Conservation (phyloP, 2,797 vertebrate species). For the Argyrosomus regius region DNA sequence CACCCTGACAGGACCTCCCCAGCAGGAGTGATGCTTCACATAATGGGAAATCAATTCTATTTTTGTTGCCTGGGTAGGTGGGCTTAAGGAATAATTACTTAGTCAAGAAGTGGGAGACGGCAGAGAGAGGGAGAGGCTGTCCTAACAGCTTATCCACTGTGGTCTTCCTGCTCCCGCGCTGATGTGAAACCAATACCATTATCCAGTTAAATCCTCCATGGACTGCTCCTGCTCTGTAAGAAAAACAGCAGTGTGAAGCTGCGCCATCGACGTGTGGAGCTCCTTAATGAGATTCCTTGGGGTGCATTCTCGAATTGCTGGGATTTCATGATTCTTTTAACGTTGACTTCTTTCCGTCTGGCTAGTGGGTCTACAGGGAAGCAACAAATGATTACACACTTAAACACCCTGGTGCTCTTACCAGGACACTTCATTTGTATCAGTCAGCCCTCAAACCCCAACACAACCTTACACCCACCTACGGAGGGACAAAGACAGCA, state of each 20-base stretch:
- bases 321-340: conserved; percentile 78
- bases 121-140: conserved; percentile 54
- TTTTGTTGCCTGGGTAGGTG: conserved; percentile 79
- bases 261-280: conserved; percentile 73
- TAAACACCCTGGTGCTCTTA: conserved; percentile 72
- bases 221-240: conserved; percentile 63
- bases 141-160: conserved; percentile 74
- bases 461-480: neutral
- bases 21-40: conserved; percentile 75
- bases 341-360: conserved; percentile 59
- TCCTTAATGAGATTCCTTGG: conserved; percentile 81
- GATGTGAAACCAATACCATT: conserved; percentile 87
- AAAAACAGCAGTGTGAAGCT: conserved; percentile 70
- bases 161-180: conserved; percentile 76
- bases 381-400: conserved; percentile 79
- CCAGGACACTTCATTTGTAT: conserved; percentile 73
- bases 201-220: conserved; percentile 79
- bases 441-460: conserved; percentile 33
- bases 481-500: conserved; percentile 15
- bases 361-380: conserved; percentile 65
- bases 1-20: conserved; percentile 72
- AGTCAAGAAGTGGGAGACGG: conserved; percentile 61
- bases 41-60: conserved; percentile 86
- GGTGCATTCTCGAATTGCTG: conserved; percentile 66
- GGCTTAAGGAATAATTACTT: conserved; percentile 84